Percentiles rank a stretch among this genome's conserved stretches.
Conservation (phyloP, 2,888 invertebrate species). For the Urechis unicinctus region DNA sequence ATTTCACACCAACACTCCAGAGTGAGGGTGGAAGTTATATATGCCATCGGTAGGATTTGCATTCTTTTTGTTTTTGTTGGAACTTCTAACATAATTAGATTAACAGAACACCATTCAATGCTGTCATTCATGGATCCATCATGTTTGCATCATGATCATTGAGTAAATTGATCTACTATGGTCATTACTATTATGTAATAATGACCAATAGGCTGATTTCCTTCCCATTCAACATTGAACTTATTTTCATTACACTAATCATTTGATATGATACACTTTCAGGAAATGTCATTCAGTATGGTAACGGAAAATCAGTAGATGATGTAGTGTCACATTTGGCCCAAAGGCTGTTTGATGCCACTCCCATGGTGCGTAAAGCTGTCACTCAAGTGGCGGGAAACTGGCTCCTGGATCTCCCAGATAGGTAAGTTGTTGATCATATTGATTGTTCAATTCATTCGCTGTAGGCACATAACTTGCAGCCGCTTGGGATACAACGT, state of each 20-base stretch:
- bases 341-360: conserved; percentile 79
- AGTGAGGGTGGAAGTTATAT: conserved; percentile 68
- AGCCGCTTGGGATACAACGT: too few relatives aligned
- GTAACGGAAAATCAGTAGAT: conserved; percentile 67
- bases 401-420: conserved; percentile 71
- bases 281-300: conserved; percentile 61
- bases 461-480: too few relatives aligned
- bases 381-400: conserved; percentile 70
- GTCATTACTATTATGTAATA: too few relatives aligned
- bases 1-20: conserved; percentile 77
- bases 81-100: too few relatives aligned
- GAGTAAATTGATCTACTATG: too few relatives aligned
- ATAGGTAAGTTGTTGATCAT: conserved; percentile 54
- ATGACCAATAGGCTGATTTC: too few relatives aligned
- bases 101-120: too few relatives aligned
- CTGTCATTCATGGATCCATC: too few relatives aligned
- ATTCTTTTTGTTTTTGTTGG: background rate
- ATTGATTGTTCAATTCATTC: background rate
- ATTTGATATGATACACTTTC: conserved; percentile 17
- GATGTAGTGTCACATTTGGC: conserved; percentile 73
- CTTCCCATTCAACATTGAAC: too few relatives aligned
- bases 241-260: background rate
- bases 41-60: conserved; percentile 61
- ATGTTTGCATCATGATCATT: background rate
- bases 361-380: conserved; percentile 68